Percentiles rank a stretch among this genome's conserved stretches.
These are phyloP conservation scores for Hemicrepidius hirtus DNA, from an alignment of 2,888 invertebrate genomes.

Conservation along the genomic window DNA sequence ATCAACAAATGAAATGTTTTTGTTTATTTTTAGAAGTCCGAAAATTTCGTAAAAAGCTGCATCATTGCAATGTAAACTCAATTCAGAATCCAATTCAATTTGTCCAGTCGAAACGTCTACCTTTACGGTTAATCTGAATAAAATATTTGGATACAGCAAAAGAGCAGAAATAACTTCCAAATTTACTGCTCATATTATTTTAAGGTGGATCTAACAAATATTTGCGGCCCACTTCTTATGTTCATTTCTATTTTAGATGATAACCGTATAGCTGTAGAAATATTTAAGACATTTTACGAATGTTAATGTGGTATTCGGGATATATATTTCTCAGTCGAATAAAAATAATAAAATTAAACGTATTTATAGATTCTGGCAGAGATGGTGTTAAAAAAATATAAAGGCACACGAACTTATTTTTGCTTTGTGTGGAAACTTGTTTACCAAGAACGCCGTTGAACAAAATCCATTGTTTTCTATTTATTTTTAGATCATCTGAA, in stretches of 20 bases:
- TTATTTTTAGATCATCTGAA: background rate
- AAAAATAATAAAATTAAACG: slow-evolving; percentile 12
- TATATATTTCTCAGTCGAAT: slow-evolving; percentile 4
- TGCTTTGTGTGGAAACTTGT: slow-evolving; percentile 30
- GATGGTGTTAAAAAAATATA: background rate
- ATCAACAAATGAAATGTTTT: too few relatives aligned
- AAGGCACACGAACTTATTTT: slow-evolving; percentile 38
- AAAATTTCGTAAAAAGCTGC: too few relatives aligned
- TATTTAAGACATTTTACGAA: slow-evolving; percentile 2
- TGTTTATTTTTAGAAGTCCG: too few relatives aligned
- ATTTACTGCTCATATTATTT: background rate
- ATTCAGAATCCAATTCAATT: background rate
- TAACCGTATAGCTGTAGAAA: slow-evolving; percentile 7
- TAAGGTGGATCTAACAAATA: background rate
- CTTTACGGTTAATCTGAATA: background rate
- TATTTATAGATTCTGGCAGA: slow-evolving; percentile 35
- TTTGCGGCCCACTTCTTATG: background rate
- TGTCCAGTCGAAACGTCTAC: background rate
- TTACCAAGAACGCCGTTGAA: slow-evolving; percentile 10
- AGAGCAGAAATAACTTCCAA: too few relatives aligned
- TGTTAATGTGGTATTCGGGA: slow-evolving; percentile 6
- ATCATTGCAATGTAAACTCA: too few relatives aligned
- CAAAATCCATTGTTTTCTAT: background rate
- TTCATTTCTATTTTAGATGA: slow-evolving; percentile 12
- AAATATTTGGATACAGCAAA: background rate